Evolutionary conservation across 37 sponge, comb jelly and placozoan species (phyloP).

Genomic region (Cliona cf. orientalis): DNA sequence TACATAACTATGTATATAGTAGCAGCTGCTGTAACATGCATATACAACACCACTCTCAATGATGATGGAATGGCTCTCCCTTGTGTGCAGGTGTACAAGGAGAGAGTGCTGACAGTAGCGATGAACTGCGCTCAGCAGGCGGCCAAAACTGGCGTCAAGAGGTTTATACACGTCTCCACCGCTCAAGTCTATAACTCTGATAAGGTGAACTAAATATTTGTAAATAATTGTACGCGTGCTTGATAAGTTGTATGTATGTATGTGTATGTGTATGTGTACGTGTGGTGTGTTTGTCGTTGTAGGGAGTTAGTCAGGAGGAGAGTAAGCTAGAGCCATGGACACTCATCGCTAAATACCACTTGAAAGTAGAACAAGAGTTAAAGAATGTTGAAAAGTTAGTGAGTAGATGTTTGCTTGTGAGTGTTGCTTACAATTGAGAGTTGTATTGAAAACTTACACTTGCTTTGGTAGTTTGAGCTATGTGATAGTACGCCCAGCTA

Average conservation of each 20-base stretch:
- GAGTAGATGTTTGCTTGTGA: not conserved
- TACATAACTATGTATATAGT: too few relatives aligned
- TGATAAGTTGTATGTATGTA: not conserved
- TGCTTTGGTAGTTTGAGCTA: constrained; percentile 65
- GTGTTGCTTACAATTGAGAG: not conserved
- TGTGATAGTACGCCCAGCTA: constrained; percentile 85
- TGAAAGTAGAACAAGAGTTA: constrained; percentile 81
- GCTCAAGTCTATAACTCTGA: constrained; percentile 87
- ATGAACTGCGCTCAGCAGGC: constrained; percentile 82
- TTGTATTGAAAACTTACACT: not conserved
- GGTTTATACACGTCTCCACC: constrained; percentile 90
- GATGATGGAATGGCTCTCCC: not conserved
- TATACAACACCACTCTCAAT: not conserved
- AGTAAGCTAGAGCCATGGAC: constrained; percentile 87
- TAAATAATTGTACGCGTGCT: not conserved
- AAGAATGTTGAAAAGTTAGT: constrained; percentile 58
- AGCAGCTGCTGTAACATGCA: too few relatives aligned
- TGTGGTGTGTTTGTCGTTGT: not conserved
- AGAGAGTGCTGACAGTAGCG: constrained; percentile 79
- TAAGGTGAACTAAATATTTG: constrained; percentile 54
- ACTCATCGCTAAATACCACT: constrained; percentile 75
- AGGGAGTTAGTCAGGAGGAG: constrained; percentile 77
- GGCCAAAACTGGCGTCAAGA: constrained; percentile 57
- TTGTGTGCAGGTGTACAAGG: constrained; percentile 93
- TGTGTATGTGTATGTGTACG: not conserved